Base-by-base conservation (phyloP, 2,888 invertebrate species). In the Athalia rosae region DNA sequence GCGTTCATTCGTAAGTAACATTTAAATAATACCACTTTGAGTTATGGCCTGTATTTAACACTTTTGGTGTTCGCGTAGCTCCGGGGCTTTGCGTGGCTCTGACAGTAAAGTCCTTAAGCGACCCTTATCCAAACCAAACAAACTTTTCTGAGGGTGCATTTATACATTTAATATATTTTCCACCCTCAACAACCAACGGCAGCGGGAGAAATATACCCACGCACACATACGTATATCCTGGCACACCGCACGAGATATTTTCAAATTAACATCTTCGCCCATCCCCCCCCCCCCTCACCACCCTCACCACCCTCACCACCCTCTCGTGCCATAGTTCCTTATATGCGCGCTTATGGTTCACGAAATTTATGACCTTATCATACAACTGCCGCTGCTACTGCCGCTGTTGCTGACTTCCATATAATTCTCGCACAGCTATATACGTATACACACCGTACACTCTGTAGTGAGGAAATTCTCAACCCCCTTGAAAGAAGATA, bases 181-280 rank as follows among this genome's bases (percentile, higher is more conserved):
- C 53, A 43, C 47, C 13, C 4, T 47, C 66, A 13, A 13, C 47
- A 13, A 62, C 11, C 63, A 43, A n/a, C 63, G 28, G 28, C 28
- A 28, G 28, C 28, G 28, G 28, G 63, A 63, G 3, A 43, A 41
- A 9, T 8, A 6, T 28, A 9, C 59, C 8, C 28, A 59, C 28
- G 11, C 6, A 6, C 41, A 15, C 61, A 11, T 43, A 11, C 11
- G 6, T n/a, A 28, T 28, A 8, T n/a, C 9, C 43, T 11, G 1
- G 9, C 63, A 9, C 63, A 41, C 47, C 45, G 41, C 45, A 28
- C 4, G 50, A 58, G 71, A 71, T 71, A 71, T 71, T 71, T 71
- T 71, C 71, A 71, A 71, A 71, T 71, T 71, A 71, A 71, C 71
- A 71, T 71, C 71, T 71, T 71, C 4, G 6, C 64, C 45, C 64